A percentile compares a stretch with the other conserved stretches of the same genome.
Evolutionary conservation across 53 echinoderm and acorn worm species (phyloP).

Genomic region (Zoroaster sp.): DNA sequence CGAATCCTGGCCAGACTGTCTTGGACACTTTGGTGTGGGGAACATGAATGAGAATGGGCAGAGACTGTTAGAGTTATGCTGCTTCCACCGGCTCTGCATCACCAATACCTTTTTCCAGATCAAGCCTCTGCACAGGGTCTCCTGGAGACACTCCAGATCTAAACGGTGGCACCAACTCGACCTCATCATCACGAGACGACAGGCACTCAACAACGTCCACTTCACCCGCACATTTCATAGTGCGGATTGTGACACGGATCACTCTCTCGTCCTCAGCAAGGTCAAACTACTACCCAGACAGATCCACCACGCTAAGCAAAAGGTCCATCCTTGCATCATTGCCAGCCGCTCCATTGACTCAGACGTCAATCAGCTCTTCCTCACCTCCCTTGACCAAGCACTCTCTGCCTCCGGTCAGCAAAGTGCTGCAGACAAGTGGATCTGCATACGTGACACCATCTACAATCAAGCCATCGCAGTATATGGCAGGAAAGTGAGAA

Average conservation of each 20-base stretch:
- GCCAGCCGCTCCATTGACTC: neutral
- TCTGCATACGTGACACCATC: neutral
- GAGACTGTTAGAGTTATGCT: too few relatives aligned
- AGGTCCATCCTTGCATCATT: too few relatives aligned
- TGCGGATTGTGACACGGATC: too few relatives aligned
- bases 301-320: too few relatives aligned
- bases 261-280: slow-evolving; percentile 54
- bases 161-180: slow-evolving; percentile 24
- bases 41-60: too few relatives aligned
- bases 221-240: too few relatives aligned
- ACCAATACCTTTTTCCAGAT: slow-evolving; percentile 52
- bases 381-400: neutral
- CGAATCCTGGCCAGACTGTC: too few relatives aligned
- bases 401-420: neutral
- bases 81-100: too few relatives aligned
- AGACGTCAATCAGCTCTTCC: neutral
- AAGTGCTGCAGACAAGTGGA: neutral
- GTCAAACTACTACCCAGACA: too few relatives aligned
- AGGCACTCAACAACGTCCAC: too few relatives aligned
- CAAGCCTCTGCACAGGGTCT: slow-evolving; percentile 32
- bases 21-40: too few relatives aligned
- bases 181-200: too few relatives aligned
- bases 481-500: slow-evolving; percentile 30
- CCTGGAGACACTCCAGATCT: slow-evolving; percentile 52
- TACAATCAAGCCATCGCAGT: neutral